A percentile compares a stretch with the other conserved stretches of the same genome.
phyloP scores from a whole-genome alignment of 2,888 invertebrate genomes.

The Autographa gamma region DNA sequence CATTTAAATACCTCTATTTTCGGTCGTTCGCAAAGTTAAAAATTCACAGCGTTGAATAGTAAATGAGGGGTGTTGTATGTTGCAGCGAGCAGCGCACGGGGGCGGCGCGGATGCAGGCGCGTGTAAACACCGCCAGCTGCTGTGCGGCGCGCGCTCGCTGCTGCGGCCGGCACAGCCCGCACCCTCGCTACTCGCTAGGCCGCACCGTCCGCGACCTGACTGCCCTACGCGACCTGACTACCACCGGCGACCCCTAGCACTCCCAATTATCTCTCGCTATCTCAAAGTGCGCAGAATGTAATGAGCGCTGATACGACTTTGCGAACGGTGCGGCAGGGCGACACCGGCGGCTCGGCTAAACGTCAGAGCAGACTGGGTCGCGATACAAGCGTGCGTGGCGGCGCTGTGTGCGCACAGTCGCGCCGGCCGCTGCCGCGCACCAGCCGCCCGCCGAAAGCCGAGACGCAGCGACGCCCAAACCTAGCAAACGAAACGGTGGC shows the following conservation, averaged over 20 bases:
- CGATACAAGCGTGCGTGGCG: conserved; percentile 85
- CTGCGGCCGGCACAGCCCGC: conserved; percentile 70
- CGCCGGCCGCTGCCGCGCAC: conserved; percentile 81
- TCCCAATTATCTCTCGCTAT: conserved; percentile 62
- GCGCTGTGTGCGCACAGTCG: conserved; percentile 81
- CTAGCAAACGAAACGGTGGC: conserved; percentile 79
- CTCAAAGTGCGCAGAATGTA: conserved; percentile 78
- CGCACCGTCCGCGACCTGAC: conserved; percentile 51
- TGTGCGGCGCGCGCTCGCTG: conserved; percentile 67
- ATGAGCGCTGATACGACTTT: conserved; percentile 72
- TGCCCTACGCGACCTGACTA: conserved; percentile 53
- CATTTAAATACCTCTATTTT: conserved; percentile 86
- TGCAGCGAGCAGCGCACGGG: conserved; percentile 76
- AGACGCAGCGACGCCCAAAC: conserved; percentile 89
- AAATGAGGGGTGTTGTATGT: conserved; percentile 83
- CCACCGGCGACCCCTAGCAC: conserved; percentile 58
- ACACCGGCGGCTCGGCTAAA: conserved; percentile 85
- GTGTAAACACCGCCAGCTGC: conserved; percentile 87
- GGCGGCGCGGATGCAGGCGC: conserved; percentile 75
- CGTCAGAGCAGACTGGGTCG: conserved; percentile 88
- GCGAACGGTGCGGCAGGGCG: conserved; percentile 71
- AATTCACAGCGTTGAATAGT: conserved; percentile 86
- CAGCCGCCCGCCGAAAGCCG: conserved; percentile 81
- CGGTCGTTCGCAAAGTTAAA: conserved; percentile 83
- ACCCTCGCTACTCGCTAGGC: conserved; percentile 48